Percentiles rank a stretch among this genome's conserved stretches.
Conservation (phyloP, 2,888 invertebrate genomes). For the Heteropelma amictum region DNA sequence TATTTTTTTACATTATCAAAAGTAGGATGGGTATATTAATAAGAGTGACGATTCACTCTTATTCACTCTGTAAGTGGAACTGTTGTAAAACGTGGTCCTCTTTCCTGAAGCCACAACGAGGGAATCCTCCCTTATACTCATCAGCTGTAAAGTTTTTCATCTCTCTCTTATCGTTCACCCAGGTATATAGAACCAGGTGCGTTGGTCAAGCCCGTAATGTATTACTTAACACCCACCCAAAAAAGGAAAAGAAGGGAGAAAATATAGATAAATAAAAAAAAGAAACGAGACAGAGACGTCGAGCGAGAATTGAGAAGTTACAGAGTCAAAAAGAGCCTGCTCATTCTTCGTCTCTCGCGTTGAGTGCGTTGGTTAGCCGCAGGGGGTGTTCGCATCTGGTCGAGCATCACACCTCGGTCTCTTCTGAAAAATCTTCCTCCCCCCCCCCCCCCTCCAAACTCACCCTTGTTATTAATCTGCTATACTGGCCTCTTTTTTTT, state of each 20-base stretch:
- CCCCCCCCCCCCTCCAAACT: too few relatives aligned
- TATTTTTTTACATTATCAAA: too few relatives aligned
- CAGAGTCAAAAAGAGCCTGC: conserved; percentile 20
- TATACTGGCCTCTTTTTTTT: conserved; percentile 24
- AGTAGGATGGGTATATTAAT: conserved; percentile 49
- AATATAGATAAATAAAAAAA: conserved; percentile 25
- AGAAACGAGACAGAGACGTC: conserved; percentile 37
- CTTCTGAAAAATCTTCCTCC: conserved; percentile 15
- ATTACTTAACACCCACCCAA: conserved; percentile 73
- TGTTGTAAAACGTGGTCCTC: too few relatives aligned
- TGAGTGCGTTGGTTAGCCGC: conserved; percentile 33
- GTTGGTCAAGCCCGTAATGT: conserved; percentile 69
- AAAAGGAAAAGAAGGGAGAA: conserved; percentile 38
- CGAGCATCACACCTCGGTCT: conserved; percentile 41
- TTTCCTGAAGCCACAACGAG: conserved; percentile 25
- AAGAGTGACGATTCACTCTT: conserved; percentile 53
- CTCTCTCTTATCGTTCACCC: background rate
- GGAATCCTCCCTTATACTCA: background rate
- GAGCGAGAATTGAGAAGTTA: conserved; percentile 53
- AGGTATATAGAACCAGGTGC: conserved; percentile 65
- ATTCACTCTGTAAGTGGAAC: too few relatives aligned
- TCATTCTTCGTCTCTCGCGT: background rate
- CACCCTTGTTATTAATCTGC: conserved; percentile 52
- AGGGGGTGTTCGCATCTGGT: conserved; percentile 60
- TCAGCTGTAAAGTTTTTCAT: conserved; percentile 6